Conservation (phyloP, 2,797 vertebrate species). For the Podarcis siculus region DNA sequence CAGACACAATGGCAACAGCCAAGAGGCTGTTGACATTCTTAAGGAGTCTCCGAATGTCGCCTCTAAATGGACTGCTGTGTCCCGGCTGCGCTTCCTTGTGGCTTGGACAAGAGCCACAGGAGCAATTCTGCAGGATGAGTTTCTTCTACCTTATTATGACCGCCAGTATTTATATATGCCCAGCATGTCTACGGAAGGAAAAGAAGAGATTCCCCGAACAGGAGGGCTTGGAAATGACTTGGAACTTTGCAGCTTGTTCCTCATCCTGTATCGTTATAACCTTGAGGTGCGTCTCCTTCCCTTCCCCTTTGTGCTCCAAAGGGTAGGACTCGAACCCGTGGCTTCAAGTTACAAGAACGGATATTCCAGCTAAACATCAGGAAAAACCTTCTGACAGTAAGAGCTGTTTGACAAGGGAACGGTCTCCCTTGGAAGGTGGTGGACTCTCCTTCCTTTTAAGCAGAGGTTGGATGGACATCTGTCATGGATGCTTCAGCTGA, state of each 20-base stretch:
- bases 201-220: conserved; percentile 58
- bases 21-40: background rate
- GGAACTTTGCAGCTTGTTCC: conserved; percentile 51
- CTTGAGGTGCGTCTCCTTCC: conserved; percentile 47
- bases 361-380: no score
- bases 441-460: no score
- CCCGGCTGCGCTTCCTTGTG: background rate
- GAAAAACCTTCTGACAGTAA: no score
- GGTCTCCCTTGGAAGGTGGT: no score
- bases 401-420: no score
- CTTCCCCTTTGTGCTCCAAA: no score
- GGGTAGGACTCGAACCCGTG: no score
- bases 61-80: conserved; percentile 1
- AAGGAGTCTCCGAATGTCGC: conserved; percentile 17
- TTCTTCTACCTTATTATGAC: conserved; percentile 46
- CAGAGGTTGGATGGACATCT: no score
- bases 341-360: no score
- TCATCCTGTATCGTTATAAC: conserved; percentile 53
- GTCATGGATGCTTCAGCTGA: no score
- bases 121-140: conserved; percentile 53
- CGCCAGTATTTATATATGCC: conserved; percentile 52
- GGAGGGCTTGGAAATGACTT: conserved; percentile 54
- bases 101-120: conserved; percentile 35
- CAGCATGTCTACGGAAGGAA: conserved; percentile 55
- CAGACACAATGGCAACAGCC: no score